Evolutionary conservation across 1,140 invertebrate species (phyloP).

Genomic region (Leptinotarsa undecemlineata): DNA sequence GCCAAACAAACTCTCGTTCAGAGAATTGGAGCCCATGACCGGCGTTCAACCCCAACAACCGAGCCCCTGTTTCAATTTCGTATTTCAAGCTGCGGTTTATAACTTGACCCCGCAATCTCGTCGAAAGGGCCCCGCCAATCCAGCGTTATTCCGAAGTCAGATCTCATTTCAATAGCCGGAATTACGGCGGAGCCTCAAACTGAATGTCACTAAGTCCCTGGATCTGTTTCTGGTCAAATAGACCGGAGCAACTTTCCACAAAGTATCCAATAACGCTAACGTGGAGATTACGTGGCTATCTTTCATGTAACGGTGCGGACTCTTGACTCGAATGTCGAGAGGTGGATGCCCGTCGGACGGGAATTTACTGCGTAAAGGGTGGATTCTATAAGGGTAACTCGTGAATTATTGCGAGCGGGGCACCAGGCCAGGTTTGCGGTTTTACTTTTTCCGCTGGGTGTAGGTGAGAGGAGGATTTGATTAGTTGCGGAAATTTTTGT

Average conservation of each 20-base stretch:
- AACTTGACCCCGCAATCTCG: neutral
- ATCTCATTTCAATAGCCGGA: slow-evolving; percentile 22
- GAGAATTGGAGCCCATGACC: too few species aligned
- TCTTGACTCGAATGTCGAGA: neutral
- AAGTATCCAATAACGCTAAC: slow-evolving; percentile 21
- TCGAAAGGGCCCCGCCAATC: neutral
- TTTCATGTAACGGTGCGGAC: slow-evolving; percentile 16
- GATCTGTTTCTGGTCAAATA: slow-evolving; percentile 16
- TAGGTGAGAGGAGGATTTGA: too few species aligned
- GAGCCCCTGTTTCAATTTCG: neutral
- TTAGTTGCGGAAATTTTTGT: too few species aligned
- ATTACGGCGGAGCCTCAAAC: slow-evolving; percentile 8
- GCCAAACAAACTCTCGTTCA: too few species aligned
- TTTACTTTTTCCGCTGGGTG: neutral
- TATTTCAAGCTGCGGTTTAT: slow-evolving; percentile 1
- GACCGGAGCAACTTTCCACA: slow-evolving; percentile 10
- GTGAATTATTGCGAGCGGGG: neutral
- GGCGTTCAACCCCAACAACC: too few species aligned
- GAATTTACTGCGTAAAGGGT: neutral
- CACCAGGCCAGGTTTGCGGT: neutral
- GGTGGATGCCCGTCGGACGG: slow-evolving; percentile 2
- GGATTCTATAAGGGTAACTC: neutral
- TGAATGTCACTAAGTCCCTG: slow-evolving; percentile 20
- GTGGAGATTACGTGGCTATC: slow-evolving; percentile 15
- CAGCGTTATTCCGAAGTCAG: slow-evolving; percentile 1